A percentile compares a stretch with the other conserved stretches of the same genome.
These are phyloP conservation scores for Acheta domesticus DNA, from an alignment of 2,888 invertebrate genomes.

Conservation along the genomic window DNA sequence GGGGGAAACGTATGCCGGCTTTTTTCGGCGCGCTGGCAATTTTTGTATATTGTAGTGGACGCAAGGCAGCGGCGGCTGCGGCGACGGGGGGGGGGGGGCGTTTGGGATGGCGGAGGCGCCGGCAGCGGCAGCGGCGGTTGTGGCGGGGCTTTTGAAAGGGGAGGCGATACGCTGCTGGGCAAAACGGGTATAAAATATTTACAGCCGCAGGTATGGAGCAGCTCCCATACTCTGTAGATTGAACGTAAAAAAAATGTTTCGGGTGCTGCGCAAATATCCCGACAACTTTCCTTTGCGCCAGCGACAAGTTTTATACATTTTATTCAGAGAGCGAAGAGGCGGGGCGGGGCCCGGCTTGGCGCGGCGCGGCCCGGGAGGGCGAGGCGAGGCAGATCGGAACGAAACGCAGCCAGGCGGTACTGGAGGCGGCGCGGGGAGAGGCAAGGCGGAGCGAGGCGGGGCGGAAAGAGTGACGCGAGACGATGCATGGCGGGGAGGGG, in stretches of 20 bases:
- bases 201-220: neutral
- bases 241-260: slow-evolving; percentile 12
- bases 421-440: neutral
- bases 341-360: neutral
- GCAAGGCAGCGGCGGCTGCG: neutral
- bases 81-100: no score
- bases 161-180: slow-evolving; percentile 1
- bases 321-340: neutral
- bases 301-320: slow-evolving; percentile 18
- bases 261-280: slow-evolving; percentile 5
- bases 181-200: slow-evolving; percentile 9
- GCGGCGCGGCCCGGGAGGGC: neutral
- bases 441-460: neutral
- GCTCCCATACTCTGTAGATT: slow-evolving; percentile 6
- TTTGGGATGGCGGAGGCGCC: no score
- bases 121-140: neutral
- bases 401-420: no score
- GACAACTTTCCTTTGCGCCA: neutral
- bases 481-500: no score
- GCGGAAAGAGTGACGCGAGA: no score
- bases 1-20: slow-evolving; percentile 18
- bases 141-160: neutral
- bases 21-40: slow-evolving; percentile 18
- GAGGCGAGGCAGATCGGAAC: no score
- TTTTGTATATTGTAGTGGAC: slow-evolving; percentile 10